A percentile compares a stretch with the other conserved stretches of the same genome.
phyloP scores from a whole-genome alignment of 2,797 vertebrate genomes.

The Corythornis leucogaster region DNA sequence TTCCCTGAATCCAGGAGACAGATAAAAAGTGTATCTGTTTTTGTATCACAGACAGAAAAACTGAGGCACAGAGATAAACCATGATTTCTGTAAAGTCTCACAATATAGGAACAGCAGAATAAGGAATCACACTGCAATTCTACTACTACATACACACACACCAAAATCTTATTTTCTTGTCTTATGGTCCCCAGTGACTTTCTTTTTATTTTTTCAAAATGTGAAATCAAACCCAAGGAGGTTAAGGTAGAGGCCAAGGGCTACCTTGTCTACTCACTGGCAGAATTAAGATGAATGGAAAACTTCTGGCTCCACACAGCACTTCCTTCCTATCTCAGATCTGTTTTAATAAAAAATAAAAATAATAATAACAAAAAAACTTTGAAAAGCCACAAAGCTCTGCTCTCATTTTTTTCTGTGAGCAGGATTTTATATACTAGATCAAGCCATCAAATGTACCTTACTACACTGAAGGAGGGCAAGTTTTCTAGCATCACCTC shows the following conservation, averaged over 20 bases:
- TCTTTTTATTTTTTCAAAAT: neutral
- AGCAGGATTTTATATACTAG: constrained; percentile 4
- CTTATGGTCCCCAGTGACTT: neutral
- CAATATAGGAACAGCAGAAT: neutral
- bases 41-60: neutral
- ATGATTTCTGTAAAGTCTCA: neutral
- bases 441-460: neutral
- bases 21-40: neutral
- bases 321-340: constrained; percentile 37
- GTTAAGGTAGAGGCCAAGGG: constrained; percentile 7
- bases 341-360: neutral
- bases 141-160: neutral
- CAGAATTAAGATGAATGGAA: constrained; percentile 1
- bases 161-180: neutral
- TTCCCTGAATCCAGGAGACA: neutral
- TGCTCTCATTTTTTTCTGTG: neutral
- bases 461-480: neutral
- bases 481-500: neutral
- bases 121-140: neutral
- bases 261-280: neutral
- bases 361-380: neutral
- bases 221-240: neutral
- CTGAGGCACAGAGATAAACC: neutral
- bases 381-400: neutral
- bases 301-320: constrained; percentile 9